These are phyloP conservation scores for Argentina silus DNA, from an alignment of 2,797 vertebrate species.

Conservation along the genomic window DNA sequence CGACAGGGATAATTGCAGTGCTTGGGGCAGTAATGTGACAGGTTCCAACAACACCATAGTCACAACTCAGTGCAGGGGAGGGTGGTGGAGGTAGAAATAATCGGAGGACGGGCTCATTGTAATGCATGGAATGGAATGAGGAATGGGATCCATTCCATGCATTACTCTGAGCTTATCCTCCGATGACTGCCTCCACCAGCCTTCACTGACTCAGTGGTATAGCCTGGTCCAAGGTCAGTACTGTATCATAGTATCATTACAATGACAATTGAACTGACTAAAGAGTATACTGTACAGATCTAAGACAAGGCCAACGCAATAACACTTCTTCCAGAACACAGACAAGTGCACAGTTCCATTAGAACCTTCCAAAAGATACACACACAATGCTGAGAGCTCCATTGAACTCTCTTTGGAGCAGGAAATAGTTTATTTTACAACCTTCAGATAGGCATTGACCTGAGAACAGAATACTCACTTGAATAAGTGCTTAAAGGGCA, in stretches of 20 bases:
- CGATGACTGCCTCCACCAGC: too few species aligned
- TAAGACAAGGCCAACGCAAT: too few species aligned
- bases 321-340: constrained; percentile 15
- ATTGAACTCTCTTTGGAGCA: constrained; percentile 19
- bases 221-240: too few species aligned
- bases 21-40: not conserved
- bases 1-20: not conserved
- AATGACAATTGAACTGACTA: too few species aligned
- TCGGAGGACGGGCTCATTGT: too few species aligned
- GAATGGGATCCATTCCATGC: too few species aligned
- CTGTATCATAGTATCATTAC: too few species aligned
- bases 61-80: not conserved
- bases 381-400: constrained; percentile 10
- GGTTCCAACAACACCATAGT: not conserved
- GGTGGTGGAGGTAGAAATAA: too few species aligned
- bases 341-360: constrained; percentile 16
- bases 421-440: constrained; percentile 6
- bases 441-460: constrained; percentile 34
- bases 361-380: constrained; percentile 3
- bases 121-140: too few species aligned
- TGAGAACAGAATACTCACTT: constrained; percentile 27
- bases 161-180: too few species aligned
- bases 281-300: too few species aligned
- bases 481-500: not conserved
- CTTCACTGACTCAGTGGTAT: too few species aligned